Conservation (phyloP, 92 coral and sea anemone species). For the Palythoa grandiflora region DNA sequence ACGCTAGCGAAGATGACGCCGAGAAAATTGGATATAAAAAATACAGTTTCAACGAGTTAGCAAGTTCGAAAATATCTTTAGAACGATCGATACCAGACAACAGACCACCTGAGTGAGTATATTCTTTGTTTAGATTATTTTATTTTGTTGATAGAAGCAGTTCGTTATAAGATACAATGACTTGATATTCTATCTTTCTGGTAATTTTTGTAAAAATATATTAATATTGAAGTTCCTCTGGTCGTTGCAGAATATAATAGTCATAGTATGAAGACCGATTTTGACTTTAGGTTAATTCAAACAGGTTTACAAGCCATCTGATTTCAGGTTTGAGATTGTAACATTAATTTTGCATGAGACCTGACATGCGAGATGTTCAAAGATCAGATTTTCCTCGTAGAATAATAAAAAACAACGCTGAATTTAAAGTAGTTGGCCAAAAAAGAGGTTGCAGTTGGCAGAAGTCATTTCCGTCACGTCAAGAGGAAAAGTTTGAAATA, state of each 20-base stretch:
- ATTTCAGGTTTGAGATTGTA: conserved; percentile 10
- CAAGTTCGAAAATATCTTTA: conserved; percentile 90
- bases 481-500: background rate
- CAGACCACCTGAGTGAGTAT: conserved; percentile 87
- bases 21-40: conserved; percentile 76
- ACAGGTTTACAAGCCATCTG: conserved; percentile 1
- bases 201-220: background rate
- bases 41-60: conserved; percentile 90
- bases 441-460: background rate
- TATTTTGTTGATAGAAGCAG: conserved; percentile 2
- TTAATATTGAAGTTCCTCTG: background rate
- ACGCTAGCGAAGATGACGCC: conserved; percentile 53
- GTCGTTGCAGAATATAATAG: background rate
- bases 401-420: background rate
- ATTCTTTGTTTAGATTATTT: conserved; percentile 3
- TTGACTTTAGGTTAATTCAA: background rate
- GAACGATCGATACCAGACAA: conserved; percentile 94
- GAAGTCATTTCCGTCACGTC: background rate
- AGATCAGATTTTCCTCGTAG: conserved; percentile 23
- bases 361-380: conserved; percentile 31
- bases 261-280: background rate
- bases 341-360: conserved; percentile 45
- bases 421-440: background rate
- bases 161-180: background rate
- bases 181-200: background rate